Percentiles rank a stretch among this genome's conserved stretches.
Conservation (phyloP, 2,797 vertebrate genomes). For the Amniataba percoides region DNA sequence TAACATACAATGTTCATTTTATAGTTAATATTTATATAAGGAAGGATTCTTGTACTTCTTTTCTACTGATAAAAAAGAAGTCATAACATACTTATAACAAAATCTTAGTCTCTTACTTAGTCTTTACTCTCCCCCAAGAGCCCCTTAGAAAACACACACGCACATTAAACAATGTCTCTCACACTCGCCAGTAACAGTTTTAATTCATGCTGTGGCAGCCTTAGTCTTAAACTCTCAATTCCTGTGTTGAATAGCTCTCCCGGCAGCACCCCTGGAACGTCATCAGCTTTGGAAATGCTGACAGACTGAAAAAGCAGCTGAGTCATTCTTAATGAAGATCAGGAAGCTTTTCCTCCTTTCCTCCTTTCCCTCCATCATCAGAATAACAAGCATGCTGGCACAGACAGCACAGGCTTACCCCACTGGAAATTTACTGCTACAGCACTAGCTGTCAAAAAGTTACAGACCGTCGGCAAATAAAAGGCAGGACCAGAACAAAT, state of each 20-base stretch:
- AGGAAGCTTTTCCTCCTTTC: slow-evolving; percentile 77
- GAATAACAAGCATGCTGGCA: slow-evolving; percentile 82
- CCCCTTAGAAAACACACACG: slow-evolving; percentile 1
- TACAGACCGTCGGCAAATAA: slow-evolving; percentile 70
- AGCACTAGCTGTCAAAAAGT: slow-evolving; percentile 79
- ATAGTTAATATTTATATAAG: too few relatives aligned
- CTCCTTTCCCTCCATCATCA: slow-evolving; percentile 73
- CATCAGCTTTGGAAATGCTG: slow-evolving; percentile 81
- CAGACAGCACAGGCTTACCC: slow-evolving; percentile 72
- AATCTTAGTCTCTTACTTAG: too few relatives aligned
- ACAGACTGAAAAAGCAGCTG: slow-evolving; percentile 79
- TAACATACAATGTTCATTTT: too few relatives aligned
- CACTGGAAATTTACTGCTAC: slow-evolving; percentile 72
- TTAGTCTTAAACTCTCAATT: slow-evolving; percentile 70
- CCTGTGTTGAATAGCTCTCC: slow-evolving; percentile 65
- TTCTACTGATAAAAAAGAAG: too few relatives aligned
- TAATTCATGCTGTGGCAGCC: slow-evolving; percentile 56
- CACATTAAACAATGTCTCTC: slow-evolving; percentile 23
- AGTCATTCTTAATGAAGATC: slow-evolving; percentile 85
- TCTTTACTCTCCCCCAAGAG: too few relatives aligned
- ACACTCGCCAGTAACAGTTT: slow-evolving; percentile 51
- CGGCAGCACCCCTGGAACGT: slow-evolving; percentile 69
- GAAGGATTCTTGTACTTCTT: too few relatives aligned
- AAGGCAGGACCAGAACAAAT: slow-evolving; percentile 61
- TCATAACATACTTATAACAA: too few relatives aligned